Evolutionary conservation across 2,113 vertebrate genomes (phyloP).

Genomic region (Azemiops feae): DNA sequence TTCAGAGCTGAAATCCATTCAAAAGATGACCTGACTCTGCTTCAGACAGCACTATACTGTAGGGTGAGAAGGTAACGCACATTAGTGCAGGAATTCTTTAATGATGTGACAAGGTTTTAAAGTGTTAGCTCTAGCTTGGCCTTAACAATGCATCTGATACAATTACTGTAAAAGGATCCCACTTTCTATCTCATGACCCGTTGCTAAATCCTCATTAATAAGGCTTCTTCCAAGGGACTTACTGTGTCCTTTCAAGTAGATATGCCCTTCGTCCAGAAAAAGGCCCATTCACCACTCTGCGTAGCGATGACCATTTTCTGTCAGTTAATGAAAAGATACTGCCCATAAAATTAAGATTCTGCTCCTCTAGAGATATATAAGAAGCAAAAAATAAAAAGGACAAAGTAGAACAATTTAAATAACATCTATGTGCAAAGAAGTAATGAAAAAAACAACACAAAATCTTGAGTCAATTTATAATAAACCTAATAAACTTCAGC

Average conservation of each 20-base stretch:
- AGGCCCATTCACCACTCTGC: not conserved
- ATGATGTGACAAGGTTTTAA: not conserved
- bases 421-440: slow-evolving; percentile 32
- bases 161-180: not conserved
- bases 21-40: not conserved
- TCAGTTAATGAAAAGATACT: not conserved
- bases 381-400: slow-evolving; percentile 46
- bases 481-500: not conserved
- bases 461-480: not conserved
- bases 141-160: not conserved
- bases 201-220: not conserved
- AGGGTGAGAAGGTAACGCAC: not conserved
- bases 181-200: too few relatives aligned
- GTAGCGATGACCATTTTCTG: not conserved
- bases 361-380: slow-evolving; percentile 19
- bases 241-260: not conserved
- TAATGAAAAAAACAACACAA: not conserved
- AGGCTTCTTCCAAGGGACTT: not conserved
- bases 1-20: not conserved
- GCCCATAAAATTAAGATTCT: not conserved
- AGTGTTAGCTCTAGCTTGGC: not conserved
- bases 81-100: not conserved
- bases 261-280: not conserved
- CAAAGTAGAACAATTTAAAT: slow-evolving; percentile 37
- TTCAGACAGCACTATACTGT: not conserved